Percentiles rank a stretch among this genome's conserved stretches.
phyloP scores from a whole-genome alignment of 2,888 invertebrate species.

The Synergus gifuensis region DNA sequence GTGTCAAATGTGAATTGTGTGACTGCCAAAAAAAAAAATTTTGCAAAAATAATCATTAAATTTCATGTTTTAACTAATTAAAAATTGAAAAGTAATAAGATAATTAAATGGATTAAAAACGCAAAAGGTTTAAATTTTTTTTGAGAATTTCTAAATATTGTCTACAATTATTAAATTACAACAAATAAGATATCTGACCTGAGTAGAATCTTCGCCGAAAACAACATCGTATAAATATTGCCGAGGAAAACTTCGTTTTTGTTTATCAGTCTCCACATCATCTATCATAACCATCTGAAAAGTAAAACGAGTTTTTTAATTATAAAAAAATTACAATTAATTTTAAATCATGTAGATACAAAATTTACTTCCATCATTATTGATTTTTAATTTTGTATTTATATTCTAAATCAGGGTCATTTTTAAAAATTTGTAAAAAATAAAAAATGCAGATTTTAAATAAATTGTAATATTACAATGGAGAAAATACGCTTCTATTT shows the following conservation, averaged over 20 bases:
- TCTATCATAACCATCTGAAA: conserved; percentile 84
- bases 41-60: neutral
- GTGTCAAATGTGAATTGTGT: neutral
- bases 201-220: conserved; percentile 91
- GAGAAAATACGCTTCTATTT: too few species aligned
- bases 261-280: conserved; percentile 82
- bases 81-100: neutral
- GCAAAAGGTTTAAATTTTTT: neutral
- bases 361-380: neutral
- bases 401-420: too few species aligned
- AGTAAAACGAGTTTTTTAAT: neutral
- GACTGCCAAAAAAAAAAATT: neutral
- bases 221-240: conserved; percentile 94
- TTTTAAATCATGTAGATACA: too few species aligned
- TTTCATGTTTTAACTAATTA: neutral
- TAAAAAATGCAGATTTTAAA: too few species aligned
- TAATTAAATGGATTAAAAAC: neutral
- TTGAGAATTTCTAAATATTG: neutral
- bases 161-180: neutral
- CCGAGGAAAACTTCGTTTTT: conserved; percentile 85
- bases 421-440: too few species aligned
- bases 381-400: too few species aligned
- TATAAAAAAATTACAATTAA: neutral
- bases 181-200: conserved; percentile 80
- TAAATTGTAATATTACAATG: too few species aligned